Base-by-base conservation (phyloP, 1,140 invertebrate species). In the Lamellibrachia luymesi region DNA sequence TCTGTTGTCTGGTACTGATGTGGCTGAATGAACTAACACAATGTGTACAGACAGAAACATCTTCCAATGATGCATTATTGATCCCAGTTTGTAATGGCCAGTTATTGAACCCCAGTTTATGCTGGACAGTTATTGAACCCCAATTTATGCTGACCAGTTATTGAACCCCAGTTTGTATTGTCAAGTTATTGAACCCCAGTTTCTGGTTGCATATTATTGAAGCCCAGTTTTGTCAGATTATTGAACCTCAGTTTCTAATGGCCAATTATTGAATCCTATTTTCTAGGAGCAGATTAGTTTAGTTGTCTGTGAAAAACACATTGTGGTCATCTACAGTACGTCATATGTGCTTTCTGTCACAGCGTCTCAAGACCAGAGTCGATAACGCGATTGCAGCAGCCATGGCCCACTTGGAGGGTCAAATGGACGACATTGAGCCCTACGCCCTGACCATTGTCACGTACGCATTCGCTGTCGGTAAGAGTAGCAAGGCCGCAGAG, bases 401-500 rank as follows among this genome's bases (percentile, higher is more conserved):
- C 8, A 80, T 80, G 64, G 64, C 64, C 2, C 64, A 80, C 64
- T 80, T 80, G 64, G 64, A 80, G 64, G 17, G 4, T 80, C 13
- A 80, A 22, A 6, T 80, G 64, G 80, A 56, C 51, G 17, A n/a
- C 52, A 22, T 27, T 92, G 93, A 92, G 51, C 93, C 93, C n/a
- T 93, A 93, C 56, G 90, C 52, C 38, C 91, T 92, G 38, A n/a
- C 49, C 56, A 93, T 93, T 51, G 56, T 93, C 25, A 52, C 90
- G 0, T 93, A 93, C 49, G 93, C 93, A 27, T 51, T 93, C 0
- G 97, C 98, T 95, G 95, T 98, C 90, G 97, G 98, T 2, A 97
- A 97, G 90, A 98, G 98, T 96, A 96, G 97, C 2, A 97, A 97
- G 8, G 97, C 97, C 94, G 97, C 97, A 92, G 95, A 96, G 5